Evolutionary conservation across 2,113 vertebrate genomes (phyloP).

Genomic region (Eira barbara): DNA sequence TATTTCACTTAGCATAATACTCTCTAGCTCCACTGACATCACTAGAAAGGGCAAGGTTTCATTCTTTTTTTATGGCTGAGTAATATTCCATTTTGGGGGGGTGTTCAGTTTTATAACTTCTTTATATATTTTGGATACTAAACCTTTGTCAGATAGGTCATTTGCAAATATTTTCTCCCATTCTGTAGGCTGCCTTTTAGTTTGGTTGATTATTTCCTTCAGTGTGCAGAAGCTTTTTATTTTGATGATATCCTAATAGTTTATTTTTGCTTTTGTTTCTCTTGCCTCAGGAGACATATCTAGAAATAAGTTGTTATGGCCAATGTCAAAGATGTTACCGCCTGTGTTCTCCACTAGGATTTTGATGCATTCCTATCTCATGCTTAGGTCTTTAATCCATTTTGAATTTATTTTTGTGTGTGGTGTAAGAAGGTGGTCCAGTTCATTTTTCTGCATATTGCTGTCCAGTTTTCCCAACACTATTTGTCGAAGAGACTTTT

Average conservation of each 20-base stretch:
- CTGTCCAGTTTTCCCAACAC: background rate
- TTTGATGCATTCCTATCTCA: background rate
- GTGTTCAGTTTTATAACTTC: too few species aligned
- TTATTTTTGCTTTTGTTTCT: background rate
- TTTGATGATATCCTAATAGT: background rate
- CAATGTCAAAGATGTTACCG: background rate
- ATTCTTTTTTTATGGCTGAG: too few species aligned
- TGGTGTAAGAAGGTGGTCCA: background rate
- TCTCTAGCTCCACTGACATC: too few species aligned
- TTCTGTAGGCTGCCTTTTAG: too few species aligned
- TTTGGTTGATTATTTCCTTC: too few species aligned
- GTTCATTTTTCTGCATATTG: background rate
- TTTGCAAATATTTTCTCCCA: too few species aligned
- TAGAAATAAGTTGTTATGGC: background rate
- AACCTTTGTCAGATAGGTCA: too few species aligned
- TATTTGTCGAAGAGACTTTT: background rate
- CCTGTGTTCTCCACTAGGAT: background rate
- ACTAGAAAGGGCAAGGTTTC: too few species aligned
- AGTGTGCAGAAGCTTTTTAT: too few species aligned
- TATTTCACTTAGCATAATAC: background rate
- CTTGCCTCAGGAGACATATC: background rate
- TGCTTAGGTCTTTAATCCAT: background rate
- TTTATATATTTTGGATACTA: too few species aligned
- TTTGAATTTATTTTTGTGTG: background rate
- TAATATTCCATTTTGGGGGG: too few species aligned